Evolutionary conservation across 1,140 invertebrate genomes (phyloP), one percentile per base, ranked within the genome.

Genomic region (Delia radicum): DNA sequence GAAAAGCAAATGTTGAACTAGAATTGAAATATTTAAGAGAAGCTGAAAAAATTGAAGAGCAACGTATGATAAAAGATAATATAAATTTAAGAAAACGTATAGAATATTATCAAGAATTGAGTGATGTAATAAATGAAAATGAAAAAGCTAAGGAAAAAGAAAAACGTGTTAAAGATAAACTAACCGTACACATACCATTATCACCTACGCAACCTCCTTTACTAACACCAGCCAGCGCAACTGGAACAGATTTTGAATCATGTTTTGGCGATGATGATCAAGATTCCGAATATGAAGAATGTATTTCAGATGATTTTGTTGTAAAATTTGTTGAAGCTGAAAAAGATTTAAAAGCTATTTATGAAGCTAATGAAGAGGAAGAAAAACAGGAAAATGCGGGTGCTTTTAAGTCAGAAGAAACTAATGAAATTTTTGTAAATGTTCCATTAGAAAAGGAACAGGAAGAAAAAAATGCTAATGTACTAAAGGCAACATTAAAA

Each of bases 11-110:
- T 46, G 74, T 86, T 1, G 75, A 78, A 2, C 2, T 61, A 6
- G 85, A 85, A 18, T 10, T 83, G 3, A 73, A 73, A 5, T 76
- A 77, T 33, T 33, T 76, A 6, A 26, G 28, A 2, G 78, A 83
- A 15, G 75, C 76, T 5, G 77, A 82, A 10, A 71, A 79, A 4
- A 2, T 80, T 24, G 81, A 86, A 42, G 77, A 81, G 12, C 37
- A 63, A 7, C 78, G 62, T 3, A 63, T 82, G 62, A 13, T 46
- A 37, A 31, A 61, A 2, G 78, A 80, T 46, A 80, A 80, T 78
- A 78, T 75, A 6, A 76, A 78, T 71, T 24, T 79, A 7, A 63
- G 76, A 21, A 78, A 78, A 75, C 76, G 75, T 28, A 78, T 80
- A 24, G 77, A 80, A 12, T 78, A 78, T 24, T 79, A 80, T 73